A percentile compares a stretch with the other conserved stretches of the same genome.
Conservation (phyloP, 2,113 vertebrate species). For the Steatornis caripensis region DNA sequence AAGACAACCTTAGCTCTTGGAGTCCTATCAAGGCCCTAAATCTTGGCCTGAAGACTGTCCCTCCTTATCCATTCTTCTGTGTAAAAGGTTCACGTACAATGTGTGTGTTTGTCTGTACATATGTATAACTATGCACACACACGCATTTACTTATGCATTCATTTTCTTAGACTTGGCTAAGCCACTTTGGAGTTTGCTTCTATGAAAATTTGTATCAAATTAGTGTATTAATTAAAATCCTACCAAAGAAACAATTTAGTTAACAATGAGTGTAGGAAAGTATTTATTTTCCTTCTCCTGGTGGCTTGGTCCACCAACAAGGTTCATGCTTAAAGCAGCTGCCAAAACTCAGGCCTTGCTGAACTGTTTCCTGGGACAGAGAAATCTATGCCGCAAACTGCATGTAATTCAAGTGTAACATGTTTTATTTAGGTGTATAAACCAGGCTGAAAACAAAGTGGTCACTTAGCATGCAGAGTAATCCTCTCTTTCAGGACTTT, state of each 20-base stretch:
- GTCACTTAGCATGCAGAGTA: background rate
- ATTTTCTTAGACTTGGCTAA: background rate
- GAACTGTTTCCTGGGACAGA: background rate
- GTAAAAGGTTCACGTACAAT: background rate
- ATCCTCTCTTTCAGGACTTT: background rate
- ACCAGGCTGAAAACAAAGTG: background rate
- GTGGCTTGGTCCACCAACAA: background rate
- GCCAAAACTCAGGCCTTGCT: background rate
- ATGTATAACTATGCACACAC: background rate
- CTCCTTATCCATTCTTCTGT: background rate
- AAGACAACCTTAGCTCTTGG: background rate
- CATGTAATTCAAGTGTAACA: background rate
- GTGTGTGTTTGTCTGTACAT: rapidly evolving
- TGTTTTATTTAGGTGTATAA: background rate
- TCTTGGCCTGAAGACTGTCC: background rate
- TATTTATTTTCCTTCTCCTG: background rate
- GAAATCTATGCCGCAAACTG: background rate
- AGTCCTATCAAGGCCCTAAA: background rate
- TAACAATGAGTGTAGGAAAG: background rate
- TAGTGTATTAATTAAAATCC: background rate
- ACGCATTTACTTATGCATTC: background rate
- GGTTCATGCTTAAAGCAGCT: background rate
- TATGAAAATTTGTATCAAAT: background rate
- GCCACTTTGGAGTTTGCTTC: background rate
- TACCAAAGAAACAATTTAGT: background rate